These are phyloP conservation scores for Drosophila micromelanica DNA, from an alignment of 1,140 invertebrate genomes.

Conservation along the genomic window DNA sequence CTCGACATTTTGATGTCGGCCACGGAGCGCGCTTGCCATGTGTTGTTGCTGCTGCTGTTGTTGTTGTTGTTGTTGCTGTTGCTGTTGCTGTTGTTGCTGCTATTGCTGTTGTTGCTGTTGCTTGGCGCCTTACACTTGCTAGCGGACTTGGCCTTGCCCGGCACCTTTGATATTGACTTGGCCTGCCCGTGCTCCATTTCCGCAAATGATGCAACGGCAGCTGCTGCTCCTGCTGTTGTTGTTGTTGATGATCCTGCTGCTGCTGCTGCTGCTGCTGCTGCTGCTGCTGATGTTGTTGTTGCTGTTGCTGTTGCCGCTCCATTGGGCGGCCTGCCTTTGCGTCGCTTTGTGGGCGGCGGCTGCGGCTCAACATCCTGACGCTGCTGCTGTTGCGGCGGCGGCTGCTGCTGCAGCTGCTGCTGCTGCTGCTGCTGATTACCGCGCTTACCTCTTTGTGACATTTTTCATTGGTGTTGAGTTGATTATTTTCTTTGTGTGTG, in stretches of 20 bases:
- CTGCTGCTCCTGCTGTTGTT: slow-evolving; percentile 24
- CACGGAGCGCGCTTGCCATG: slow-evolving; percentile 92
- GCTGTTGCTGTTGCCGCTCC: slow-evolving; percentile 47
- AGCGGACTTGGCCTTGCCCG: slow-evolving; percentile 57
- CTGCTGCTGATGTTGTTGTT: slow-evolving; percentile 37
- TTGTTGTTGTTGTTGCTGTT: slow-evolving; percentile 28
- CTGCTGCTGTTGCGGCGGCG: slow-evolving; percentile 75
- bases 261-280: slow-evolving; percentile 28
- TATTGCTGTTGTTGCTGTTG: slow-evolving; percentile 30
- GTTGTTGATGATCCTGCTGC: slow-evolving; percentile 39
- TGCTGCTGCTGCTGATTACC: slow-evolving; percentile 79
- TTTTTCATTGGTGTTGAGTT: slow-evolving; percentile 83
- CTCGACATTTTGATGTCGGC: slow-evolving; percentile 94
- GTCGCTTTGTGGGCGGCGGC: slow-evolving; percentile 80
- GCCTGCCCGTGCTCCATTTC: slow-evolving; percentile 25
- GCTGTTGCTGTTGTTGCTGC: slow-evolving; percentile 25
- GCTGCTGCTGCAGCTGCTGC: slow-evolving; percentile 68
- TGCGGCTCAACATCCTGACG: slow-evolving; percentile 83
- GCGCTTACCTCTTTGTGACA: slow-evolving; percentile 85
- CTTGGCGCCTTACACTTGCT: slow-evolving; percentile 66
- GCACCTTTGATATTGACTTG: slow-evolving; percentile 52
- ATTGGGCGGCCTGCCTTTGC: slow-evolving; percentile 83
- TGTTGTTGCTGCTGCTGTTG: slow-evolving; percentile 46
- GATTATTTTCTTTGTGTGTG: slow-evolving; percentile 62
- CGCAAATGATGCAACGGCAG: slow-evolving; percentile 20